Percentiles rank a stretch among this genome's conserved stretches.
These are phyloP conservation scores for Arctia plantaginis DNA, from an alignment of 2,888 invertebrate genomes.

Conservation along the genomic window DNA sequence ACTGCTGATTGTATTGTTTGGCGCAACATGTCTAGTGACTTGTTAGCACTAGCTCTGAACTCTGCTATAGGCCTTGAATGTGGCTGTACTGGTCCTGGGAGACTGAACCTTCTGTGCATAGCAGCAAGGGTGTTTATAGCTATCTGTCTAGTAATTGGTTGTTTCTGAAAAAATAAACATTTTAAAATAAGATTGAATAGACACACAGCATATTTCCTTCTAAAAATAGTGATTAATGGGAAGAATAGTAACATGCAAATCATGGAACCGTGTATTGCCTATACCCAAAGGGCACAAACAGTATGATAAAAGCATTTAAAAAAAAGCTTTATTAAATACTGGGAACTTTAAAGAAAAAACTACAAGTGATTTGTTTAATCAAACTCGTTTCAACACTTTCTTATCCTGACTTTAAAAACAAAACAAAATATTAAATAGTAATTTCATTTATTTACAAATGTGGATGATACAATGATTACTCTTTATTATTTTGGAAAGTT, in stretches of 20 bases:
- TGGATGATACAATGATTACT: not conserved
- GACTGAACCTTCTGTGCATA: conserved; percentile 85
- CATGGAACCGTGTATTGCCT: not conserved
- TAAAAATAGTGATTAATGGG: not conserved
- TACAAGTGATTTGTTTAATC: not conserved
- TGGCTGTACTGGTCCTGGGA: conserved; percentile 85
- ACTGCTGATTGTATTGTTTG: conserved; percentile 92
- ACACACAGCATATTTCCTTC: not conserved
- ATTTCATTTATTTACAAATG: too few relatives aligned
- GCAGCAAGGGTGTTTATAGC: conserved; percentile 90
- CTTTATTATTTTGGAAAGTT: not conserved
- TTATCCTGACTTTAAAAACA: too few relatives aligned
- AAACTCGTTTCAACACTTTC: too few relatives aligned
- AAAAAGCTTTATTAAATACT: too few relatives aligned
- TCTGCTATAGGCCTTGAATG: conserved; percentile 83
- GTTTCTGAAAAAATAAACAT: conserved; percentile 68
- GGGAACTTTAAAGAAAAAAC: not conserved
- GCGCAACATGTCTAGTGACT: conserved; percentile 91
- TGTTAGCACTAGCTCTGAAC: conserved; percentile 88
- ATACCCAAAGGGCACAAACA: too few relatives aligned
- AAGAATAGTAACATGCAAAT: not conserved
- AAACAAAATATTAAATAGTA: not conserved
- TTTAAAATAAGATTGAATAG: not conserved
- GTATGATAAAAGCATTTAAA: too few relatives aligned
- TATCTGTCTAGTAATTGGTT: conserved; percentile 87